Evolutionary conservation across 2,888 invertebrate genomes (phyloP), one percentile per base, ranked within the genome.

Genomic region (Lasioglossum pauxillum): DNA sequence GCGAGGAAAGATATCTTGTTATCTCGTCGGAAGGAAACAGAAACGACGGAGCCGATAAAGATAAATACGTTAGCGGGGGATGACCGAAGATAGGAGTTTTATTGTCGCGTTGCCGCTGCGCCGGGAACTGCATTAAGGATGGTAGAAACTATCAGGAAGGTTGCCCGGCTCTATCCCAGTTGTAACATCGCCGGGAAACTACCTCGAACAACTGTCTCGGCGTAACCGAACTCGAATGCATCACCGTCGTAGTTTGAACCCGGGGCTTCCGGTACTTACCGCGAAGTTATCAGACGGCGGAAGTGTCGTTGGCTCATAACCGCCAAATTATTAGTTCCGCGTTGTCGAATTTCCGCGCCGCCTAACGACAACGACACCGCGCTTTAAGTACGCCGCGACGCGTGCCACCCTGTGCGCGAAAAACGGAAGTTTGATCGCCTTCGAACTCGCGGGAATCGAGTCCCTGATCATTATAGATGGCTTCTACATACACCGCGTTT

Each of bases 221-320:
- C 81, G 81, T 86, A 85, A 84, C 87, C 86, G 84, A 90, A 90
- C 83, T 86, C 86, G 82, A 90, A 85, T 89, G 83, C 87, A 88
- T 89, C 85, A 89, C 84, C 84, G 75, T 90, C 83, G 89, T 75
- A 83, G 83, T 88, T 88, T 78, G 82, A 75, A 78, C 81, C 69
- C 60, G 71, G 67, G 77, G 75, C 80, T 88, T 86, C 84, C 83
- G 82, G 86, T 90, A 86, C 87, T 90, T 89, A 86, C 81, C 78
- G 78, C 78, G 78, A 88, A 89, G 84, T 90, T 90, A 90, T 90
- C 91, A 85, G 88, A 67, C 78, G 57, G 31, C 85, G 84, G 86
- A 90, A 87, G 89, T 84, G 83, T 85, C 83, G 77, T 85, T 89
- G 88, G 90, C 86, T 90, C 86, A 90, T 90, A 90, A 89, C 86